Base-by-base conservation (phyloP, 1,140 invertebrate genomes). In the Zophobas atratus region DNA sequence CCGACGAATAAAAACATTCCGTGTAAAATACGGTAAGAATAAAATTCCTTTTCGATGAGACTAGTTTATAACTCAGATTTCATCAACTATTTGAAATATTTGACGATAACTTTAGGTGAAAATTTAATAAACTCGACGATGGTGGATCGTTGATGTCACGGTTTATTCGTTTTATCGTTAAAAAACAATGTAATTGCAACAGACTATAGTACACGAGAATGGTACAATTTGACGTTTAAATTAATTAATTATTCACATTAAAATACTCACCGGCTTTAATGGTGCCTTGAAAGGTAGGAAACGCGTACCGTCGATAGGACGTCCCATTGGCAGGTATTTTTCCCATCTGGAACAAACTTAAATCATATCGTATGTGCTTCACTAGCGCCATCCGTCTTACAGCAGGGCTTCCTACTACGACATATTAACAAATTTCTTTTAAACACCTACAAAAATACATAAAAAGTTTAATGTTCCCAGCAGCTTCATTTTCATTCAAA, bases 201-300 rank as follows among this genome's bases (percentile, higher is more conserved):
- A 49, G 8, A 49, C 34, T 56, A 56, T 33, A 56, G 53, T 32
- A 34, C 33, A 38, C 6, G 8, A 6, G 36, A 60, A 1, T 63
- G 20, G 2, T 20, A 63, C 36, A 63, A 63, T 63, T 63, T 63
- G 35, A 63, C 57, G 39, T 63, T 36, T 63, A 8, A 63, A 63
- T 63, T 36, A 63, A 63, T 63, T 63, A 60, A 60, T 20, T 60
- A 38, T 56, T 56, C 51, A 53, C 32, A 53, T 56, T 5, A 57
- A 75, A 34, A 43, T 6, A 77, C 78, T 77, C 56, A 79, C 78
- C 70, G 48, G 4, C 39, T 71, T 60, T 73, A 79, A 73, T 35
- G 78, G 78, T 6, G 60, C 67, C 60, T 79, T 79, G 51, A 79
- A 77, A 20, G 78, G 78, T 38, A 79, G 41, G 39, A 79, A 76